Base-by-base conservation (phyloP, 2,113 vertebrate species). In the Sinocyclocheilus anophthalmus region DNA sequence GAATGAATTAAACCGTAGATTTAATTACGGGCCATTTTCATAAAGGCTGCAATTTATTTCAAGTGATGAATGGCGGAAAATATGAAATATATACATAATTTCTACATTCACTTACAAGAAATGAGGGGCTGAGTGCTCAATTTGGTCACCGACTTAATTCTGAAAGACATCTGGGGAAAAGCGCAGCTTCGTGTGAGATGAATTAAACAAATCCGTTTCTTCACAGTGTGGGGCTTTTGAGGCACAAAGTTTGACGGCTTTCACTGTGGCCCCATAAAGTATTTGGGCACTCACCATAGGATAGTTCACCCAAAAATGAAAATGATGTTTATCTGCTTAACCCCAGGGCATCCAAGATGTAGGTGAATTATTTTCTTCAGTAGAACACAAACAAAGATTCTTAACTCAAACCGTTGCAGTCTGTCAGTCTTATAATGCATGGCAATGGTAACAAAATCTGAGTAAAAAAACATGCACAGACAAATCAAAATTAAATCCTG, bases 41-140 rank as follows among this genome's bases (percentile, higher is more conserved):
- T 67, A 81, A 81, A 67, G 79, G 59, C 79, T 81, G 79, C 39
- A 26, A 81, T 81, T 65, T 81, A 65, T 81, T 81, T 65, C 14
- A 30, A 81, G 79, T 26, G 42, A 81, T 67, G n/a, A 81, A 81
- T 26, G 39, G 22, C 14, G 14, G n/a, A 81, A 63, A 63, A 67
- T 67, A 18, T 50, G 73, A 76, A 24, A 67, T 67, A 65, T 65
- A 63, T 61, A 80, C 55, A 63, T 80, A 0, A 61, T 80, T 80
- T 80, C 77, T 80, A 80, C 76, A 57, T 61, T 79, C 20, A 61
- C 20, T 39, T 33, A 61, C 3, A 80, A 61, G 37, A 42, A 80
- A 80, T 16, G 13, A 80, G 37, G 12, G 57, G 77, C 37, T 80
- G 12, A 39, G 33, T 63, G 70, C 70, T 10, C 70, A 42, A 5